A percentile compares a stretch with the other conserved stretches of the same genome.
Evolutionary conservation across 2,113 vertebrate genomes (phyloP).

Genomic region (Macroglossus sobrinus): DNA sequence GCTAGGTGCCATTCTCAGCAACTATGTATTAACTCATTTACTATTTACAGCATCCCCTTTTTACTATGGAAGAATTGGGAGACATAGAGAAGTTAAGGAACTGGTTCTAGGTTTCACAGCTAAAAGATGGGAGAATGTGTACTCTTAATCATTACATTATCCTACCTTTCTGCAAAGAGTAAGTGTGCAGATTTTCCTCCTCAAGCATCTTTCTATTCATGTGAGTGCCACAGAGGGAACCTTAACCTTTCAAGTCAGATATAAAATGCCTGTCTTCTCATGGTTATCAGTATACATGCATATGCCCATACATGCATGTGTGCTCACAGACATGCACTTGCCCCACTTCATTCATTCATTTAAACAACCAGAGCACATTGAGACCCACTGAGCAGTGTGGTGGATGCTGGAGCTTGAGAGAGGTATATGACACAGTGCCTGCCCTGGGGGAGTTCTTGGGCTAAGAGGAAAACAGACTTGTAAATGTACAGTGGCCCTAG

Average conservation of each 20-base stretch:
- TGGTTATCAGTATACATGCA: background rate
- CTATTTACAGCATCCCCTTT: background rate
- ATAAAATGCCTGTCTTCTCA: background rate
- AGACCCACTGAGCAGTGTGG: background rate
- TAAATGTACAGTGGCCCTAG: background rate
- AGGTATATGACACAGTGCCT: background rate
- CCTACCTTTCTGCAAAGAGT: background rate
- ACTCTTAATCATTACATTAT: background rate
- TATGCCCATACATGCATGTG: background rate
- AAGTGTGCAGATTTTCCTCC: background rate
- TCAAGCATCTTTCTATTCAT: background rate
- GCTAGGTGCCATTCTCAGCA: background rate
- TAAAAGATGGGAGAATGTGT: background rate
- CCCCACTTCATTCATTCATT: background rate
- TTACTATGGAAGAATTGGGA: background rate
- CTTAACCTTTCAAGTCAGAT: background rate
- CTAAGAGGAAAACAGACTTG: background rate
- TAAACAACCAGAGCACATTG: rapidly evolving
- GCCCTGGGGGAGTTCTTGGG: background rate
- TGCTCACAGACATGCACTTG: too few species aligned
- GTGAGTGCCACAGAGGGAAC: background rate
- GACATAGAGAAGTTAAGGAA: background rate
- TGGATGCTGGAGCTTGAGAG: background rate
- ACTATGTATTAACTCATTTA: too few species aligned
- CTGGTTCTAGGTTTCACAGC: background rate